A percentile compares a stretch with the other conserved stretches of the same genome.
Conservation (phyloP, 1,140 invertebrate species). For the Drosophila saltans region DNA sequence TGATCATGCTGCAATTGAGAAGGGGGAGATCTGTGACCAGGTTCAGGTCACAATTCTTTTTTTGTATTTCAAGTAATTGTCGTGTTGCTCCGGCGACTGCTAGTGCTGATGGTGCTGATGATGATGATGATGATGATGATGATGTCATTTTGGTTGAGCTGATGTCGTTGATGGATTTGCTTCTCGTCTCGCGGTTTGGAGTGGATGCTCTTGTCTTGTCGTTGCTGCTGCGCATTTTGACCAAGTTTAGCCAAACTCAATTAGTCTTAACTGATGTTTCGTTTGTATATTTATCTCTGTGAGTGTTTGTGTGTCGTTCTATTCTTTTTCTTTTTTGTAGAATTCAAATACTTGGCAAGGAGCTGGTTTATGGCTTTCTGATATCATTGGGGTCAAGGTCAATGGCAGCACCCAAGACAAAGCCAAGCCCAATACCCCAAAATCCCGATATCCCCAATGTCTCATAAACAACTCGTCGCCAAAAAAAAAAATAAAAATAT, state of each 20-base stretch:
- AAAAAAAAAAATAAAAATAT: not conserved
- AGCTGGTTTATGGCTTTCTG: conserved; percentile 47
- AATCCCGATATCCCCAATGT: conserved; percentile 24
- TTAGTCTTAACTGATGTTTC: conserved; percentile 73
- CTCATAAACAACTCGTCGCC: conserved; percentile 6
- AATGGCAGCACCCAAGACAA: conserved; percentile 35
- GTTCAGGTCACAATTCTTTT: conserved; percentile 68
- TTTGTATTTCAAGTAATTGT: conserved; percentile 72
- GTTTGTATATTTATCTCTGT: conserved; percentile 13
- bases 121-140: conserved; percentile 27
- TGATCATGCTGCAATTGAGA: conserved; percentile 46
- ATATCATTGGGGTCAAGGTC: conserved; percentile 72
- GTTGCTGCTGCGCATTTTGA: conserved; percentile 65
- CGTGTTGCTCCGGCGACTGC: conserved; percentile 24
- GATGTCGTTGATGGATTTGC: conserved; percentile 74
- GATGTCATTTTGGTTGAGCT: conserved; percentile 64
- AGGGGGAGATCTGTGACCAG: conserved; percentile 54
- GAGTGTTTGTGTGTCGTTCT: conserved; percentile 16
- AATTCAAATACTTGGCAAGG: conserved; percentile 34
- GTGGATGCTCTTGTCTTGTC: conserved; percentile 47
- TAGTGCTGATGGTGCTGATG: conserved; percentile 8
- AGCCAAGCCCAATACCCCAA: conserved; percentile 25
- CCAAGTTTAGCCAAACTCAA: conserved; percentile 73
- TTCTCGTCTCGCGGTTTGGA: conserved; percentile 33
- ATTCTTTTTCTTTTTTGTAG: conserved; percentile 48